These are phyloP conservation scores for Oncopeltus fasciatus DNA, from an alignment of 1,140 invertebrate genomes.

Conservation along the genomic window DNA sequence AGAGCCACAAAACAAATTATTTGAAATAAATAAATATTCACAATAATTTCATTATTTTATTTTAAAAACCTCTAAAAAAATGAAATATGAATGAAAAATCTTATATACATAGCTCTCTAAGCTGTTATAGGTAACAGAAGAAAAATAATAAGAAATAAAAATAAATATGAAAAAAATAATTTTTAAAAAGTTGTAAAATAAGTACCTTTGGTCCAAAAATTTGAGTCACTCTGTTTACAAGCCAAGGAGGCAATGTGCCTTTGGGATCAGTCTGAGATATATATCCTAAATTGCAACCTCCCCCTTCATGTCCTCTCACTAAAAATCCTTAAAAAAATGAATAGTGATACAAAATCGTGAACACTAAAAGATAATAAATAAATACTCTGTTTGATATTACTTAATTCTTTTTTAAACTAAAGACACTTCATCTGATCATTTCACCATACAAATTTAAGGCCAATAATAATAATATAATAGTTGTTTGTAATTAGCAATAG, in stretches of 20 bases:
- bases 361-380: background rate
- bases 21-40: too few relatives aligned
- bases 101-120: background rate
- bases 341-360: background rate
- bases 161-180: background rate
- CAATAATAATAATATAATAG: too few relatives aligned
- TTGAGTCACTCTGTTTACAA: constrained; percentile 77
- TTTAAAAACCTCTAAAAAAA: too few relatives aligned
- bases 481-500: too few relatives aligned
- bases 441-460: too few relatives aligned
- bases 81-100: too few relatives aligned
- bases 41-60: too few relatives aligned
- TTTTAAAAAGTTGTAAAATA: background rate
- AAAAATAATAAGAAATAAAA: background rate
- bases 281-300: constrained; percentile 23
- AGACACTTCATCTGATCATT: too few relatives aligned
- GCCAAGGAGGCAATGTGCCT: constrained; percentile 74
- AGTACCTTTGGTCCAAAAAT: constrained; percentile 65
- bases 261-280: constrained; percentile 48
- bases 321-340: constrained; percentile 24
- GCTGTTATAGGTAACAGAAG: background rate
- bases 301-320: constrained; percentile 18
- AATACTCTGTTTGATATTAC: too few relatives aligned
- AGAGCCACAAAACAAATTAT: too few relatives aligned
- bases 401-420: too few relatives aligned